Conservation (phyloP, 2,113 vertebrate species). For the Mormyrus lacerda region DNA sequence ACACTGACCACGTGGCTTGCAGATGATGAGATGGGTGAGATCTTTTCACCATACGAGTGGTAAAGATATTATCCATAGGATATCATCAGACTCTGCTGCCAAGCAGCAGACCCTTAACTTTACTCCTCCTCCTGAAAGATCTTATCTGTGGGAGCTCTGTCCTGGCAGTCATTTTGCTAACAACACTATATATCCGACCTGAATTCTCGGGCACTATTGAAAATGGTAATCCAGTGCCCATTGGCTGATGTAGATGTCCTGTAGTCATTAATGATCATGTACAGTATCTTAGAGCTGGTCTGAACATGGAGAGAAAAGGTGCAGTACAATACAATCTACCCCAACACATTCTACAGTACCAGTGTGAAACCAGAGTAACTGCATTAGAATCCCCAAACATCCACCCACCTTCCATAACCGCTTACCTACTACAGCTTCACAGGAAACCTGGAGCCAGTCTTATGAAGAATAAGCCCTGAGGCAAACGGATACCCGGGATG, state of each 20-base stretch:
- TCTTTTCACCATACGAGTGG: neutral
- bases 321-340: neutral
- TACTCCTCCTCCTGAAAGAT: constrained; percentile 33
- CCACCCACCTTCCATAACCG: neutral
- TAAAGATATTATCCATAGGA: constrained; percentile 10
- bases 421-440: neutral
- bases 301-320: neutral
- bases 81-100: constrained; percentile 38
- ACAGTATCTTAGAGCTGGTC: neutral
- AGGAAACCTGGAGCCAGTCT: neutral
- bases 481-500: neutral
- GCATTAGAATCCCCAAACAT: neutral
- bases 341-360: neutral
- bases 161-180: neutral
- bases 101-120: constrained; percentile 31
- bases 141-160: constrained; percentile 46
- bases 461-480: neutral
- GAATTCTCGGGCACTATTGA: neutral
- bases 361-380: neutral
- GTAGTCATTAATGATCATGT: neutral
- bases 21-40: neutral
- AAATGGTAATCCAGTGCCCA: neutral
- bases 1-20: neutral
- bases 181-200: neutral
- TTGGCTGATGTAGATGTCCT: neutral